A percentile compares a stretch with the other conserved stretches of the same genome.
phyloP scores from a whole-genome alignment of 2,113 vertebrate genomes.

The Oreocharis arfaki region DNA sequence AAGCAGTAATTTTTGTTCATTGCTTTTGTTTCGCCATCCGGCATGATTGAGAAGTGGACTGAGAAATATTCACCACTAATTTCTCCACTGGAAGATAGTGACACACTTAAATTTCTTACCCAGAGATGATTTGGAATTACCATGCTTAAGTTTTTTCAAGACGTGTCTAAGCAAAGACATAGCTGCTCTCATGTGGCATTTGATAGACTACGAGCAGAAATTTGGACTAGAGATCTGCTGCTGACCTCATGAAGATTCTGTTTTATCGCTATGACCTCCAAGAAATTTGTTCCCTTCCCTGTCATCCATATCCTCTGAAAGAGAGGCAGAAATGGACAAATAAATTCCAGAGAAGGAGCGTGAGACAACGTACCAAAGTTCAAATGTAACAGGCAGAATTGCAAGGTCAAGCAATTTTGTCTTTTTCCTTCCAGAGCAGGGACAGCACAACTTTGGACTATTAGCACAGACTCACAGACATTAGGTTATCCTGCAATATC shows the following conservation, averaged over 20 bases:
- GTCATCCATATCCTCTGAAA: background rate
- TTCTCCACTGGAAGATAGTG: background rate
- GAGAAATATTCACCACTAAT: background rate
- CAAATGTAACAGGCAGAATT: constrained; percentile 12
- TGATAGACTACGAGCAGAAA: background rate
- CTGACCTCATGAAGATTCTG: background rate
- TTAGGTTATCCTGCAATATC: background rate
- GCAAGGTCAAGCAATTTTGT: background rate
- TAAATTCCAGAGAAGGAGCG: background rate
- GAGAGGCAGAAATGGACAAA: background rate
- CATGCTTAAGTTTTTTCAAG: background rate
- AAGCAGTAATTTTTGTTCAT: background rate
- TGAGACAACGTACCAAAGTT: background rate
- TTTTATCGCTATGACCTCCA: constrained; percentile 31
- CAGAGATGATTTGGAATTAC: background rate
- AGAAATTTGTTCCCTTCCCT: background rate
- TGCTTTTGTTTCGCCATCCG: background rate
- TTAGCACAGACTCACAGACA: background rate
- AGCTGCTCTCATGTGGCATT: background rate
- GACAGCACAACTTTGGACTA: background rate
- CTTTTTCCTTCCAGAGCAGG: background rate
- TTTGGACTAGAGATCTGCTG: background rate
- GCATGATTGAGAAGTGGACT: background rate
- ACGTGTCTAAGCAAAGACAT: background rate
- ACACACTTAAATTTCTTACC: background rate